Evolutionary conservation across 2,797 vertebrate genomes (phyloP), one percentile per base, ranked within the genome.

Genomic region (Gadopsis marmoratus): DNA sequence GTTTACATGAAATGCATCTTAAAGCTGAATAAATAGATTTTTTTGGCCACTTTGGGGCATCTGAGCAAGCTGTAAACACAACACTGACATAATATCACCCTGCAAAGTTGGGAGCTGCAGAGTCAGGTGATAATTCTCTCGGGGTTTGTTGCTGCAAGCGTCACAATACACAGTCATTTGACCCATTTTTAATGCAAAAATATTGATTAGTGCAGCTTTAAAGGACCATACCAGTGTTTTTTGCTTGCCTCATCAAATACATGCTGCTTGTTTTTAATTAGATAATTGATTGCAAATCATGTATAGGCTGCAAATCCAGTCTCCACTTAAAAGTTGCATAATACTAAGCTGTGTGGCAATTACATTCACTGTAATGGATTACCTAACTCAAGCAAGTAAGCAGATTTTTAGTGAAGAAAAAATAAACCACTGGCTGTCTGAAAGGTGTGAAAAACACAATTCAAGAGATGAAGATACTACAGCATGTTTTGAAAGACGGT

Each of bases 401-500:
- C 19, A 14, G 5, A 51, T 31, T 55, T 26, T 60, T 50, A 33
- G 17, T 33, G 41, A 61, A 23, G 19, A 11, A 31, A 51, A 47
- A 63, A 55, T 0, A 76, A 47, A 48, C 14, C 7, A 10, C 17
- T 56, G 31, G 19, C 29, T 55, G 21, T 51, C 39, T 45, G 61
- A 45, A 54, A 54, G 19, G 23, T 41, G 7, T 2, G 19, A 37
- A 55, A 74, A 65, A 58, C 19, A 4, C 14, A 35, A 43, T 55
- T 74, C 5, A 58, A n/a, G 29, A 23, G 60, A 29, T 0, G 9
- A 26, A 62, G 26, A 19, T 1, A 45, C 11, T 29, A 23, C 35
- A 39, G 37, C 39, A 17, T 55, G 21, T 19, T 23, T 54, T 63
- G 59, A 73, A 54, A 73, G 50, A 19, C 63, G 60, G 37, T 45